These are phyloP conservation scores for Cheilinus undulatus DNA, from an alignment of 2,113 vertebrate genomes.

Conservation along the genomic window DNA sequence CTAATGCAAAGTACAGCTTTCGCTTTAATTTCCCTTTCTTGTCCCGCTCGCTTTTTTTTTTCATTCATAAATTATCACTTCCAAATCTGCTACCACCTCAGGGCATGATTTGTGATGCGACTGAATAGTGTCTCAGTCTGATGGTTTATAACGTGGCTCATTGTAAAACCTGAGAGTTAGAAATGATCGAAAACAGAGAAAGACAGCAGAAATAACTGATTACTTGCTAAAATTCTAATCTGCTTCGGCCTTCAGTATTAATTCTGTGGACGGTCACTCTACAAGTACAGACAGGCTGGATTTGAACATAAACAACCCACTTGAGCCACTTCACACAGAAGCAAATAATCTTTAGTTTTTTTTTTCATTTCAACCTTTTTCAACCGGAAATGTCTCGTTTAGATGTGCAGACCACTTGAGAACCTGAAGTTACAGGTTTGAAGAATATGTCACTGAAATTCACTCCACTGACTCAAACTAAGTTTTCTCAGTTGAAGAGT, in stretches of 20 bases:
- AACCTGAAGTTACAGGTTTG: background rate
- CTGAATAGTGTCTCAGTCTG: slow-evolving; percentile 14
- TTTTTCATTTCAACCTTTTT: background rate
- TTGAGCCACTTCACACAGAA: background rate
- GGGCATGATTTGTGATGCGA: slow-evolving; percentile 28
- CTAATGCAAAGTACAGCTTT: slow-evolving; percentile 8
- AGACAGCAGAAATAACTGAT: background rate
- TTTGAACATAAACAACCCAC: background rate
- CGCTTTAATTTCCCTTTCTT: slow-evolving; percentile 22
- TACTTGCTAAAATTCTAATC: background rate
- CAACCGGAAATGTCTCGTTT: background rate
- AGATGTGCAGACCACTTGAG: background rate
- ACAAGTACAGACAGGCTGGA: background rate
- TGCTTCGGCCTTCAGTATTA: no score
- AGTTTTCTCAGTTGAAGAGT: no score
- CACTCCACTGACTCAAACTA: background rate
- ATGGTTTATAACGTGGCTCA: background rate
- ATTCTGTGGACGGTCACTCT: background rate
- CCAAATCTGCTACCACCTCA: slow-evolving; percentile 29
- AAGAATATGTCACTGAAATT: background rate
- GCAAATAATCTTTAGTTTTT: background rate
- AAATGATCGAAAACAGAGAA: slow-evolving; percentile 1
- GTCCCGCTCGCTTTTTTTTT: slow-evolving; percentile 10
- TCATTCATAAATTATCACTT: slow-evolving; percentile 49
- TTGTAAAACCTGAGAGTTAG: background rate